Evolutionary conservation across 2,113 vertebrate species (phyloP).

Genomic region (Elaphurus davidianus): DNA sequence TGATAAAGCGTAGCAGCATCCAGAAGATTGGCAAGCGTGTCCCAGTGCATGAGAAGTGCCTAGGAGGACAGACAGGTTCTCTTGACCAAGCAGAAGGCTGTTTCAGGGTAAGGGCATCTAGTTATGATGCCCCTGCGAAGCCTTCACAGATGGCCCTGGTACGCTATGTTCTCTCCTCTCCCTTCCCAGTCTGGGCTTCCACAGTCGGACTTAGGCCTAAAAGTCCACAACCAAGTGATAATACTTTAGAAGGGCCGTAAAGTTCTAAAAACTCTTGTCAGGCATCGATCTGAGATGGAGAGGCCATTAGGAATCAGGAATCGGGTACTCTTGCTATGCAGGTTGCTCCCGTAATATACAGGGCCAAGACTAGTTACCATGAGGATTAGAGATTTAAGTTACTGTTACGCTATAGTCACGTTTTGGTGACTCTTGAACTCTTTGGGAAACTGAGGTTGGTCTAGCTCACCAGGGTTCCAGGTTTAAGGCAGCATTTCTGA

Average conservation of each 20-base stretch:
- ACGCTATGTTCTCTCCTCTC: neutral
- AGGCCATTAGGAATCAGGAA: neutral
- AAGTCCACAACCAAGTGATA: neutral
- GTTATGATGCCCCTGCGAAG: fast-evolving
- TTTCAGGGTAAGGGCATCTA: neutral
- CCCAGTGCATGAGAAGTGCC: neutral
- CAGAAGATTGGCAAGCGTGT: fast-evolving
- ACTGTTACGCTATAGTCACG: neutral
- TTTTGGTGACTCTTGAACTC: neutral
- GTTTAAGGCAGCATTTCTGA: neutral
- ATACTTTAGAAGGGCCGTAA: neutral
- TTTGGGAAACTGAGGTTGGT: neutral
- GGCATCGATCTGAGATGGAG: neutral
- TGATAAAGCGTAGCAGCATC: fast-evolving
- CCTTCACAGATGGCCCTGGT: fast-evolving
- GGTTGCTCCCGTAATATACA: neutral
- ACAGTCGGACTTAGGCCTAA: neutral
- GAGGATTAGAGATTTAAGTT: neutral
- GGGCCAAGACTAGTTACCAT: neutral
- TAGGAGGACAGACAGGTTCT: neutral
- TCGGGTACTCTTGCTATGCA: neutral
- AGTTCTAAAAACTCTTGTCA: neutral
- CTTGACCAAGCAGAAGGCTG: neutral
- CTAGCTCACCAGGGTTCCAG: neutral
- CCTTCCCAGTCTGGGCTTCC: neutral